Conservation (phyloP, 2,113 vertebrate genomes). For the Nicator chloris region DNA sequence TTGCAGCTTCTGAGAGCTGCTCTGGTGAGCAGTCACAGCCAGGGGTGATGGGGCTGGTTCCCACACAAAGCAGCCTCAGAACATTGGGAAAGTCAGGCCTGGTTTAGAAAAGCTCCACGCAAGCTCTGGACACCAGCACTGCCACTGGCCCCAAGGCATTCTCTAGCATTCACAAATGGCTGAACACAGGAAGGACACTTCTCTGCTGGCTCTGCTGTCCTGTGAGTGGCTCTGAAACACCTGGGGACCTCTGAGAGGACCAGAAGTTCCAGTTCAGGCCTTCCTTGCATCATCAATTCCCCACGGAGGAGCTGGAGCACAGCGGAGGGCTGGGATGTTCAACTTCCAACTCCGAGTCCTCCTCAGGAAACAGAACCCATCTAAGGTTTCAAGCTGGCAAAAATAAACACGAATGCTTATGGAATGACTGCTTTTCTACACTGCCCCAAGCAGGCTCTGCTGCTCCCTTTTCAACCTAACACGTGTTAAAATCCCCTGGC, state of each 20-base stretch:
- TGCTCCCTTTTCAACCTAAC: neutral
- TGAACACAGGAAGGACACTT: neutral
- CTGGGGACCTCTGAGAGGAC: neutral
- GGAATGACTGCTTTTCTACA: neutral
- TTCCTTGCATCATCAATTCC: neutral
- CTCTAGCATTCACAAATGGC: neutral
- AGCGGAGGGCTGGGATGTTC: neutral
- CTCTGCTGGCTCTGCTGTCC: neutral
- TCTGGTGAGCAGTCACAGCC: neutral
- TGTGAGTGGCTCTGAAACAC: neutral
- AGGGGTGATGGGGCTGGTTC: neutral
- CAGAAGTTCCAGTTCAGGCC: neutral
- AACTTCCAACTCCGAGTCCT: neutral
- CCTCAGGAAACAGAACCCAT: neutral
- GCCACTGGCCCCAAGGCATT: neutral
- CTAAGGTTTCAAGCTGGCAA: neutral
- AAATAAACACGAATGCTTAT: neutral
- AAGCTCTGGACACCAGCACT: neutral
- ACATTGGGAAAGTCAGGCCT: neutral
- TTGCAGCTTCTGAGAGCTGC: neutral
- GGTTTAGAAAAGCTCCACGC: neutral
- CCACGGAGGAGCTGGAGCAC: neutral
- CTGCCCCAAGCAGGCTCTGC: neutral
- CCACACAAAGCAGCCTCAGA: neutral
- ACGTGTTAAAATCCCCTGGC: neutral